Percentiles rank a stretch among this genome's conserved stretches.
Evolutionary conservation across 2,888 invertebrate species (phyloP).

Genomic region (Epistrophella euchroma): DNA sequence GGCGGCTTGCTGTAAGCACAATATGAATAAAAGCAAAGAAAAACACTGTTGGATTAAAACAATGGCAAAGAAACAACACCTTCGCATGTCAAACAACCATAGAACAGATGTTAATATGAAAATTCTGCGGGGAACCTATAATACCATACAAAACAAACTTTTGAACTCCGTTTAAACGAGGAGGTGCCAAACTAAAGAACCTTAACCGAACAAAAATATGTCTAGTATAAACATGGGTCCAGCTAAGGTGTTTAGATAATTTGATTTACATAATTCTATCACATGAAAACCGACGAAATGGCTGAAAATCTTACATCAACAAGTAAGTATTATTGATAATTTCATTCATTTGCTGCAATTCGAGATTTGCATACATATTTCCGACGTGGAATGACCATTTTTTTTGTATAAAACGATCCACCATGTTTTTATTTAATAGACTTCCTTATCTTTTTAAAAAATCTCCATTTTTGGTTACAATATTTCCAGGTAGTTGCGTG

Average conservation of each 20-base stretch:
- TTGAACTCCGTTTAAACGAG: constrained; percentile 20
- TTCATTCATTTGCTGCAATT: background rate
- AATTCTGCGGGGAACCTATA: background rate
- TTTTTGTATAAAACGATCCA: background rate
- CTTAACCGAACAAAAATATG: background rate
- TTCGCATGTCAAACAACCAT: constrained; percentile 46
- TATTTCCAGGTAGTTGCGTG: constrained; percentile 33
- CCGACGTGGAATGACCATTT: background rate
- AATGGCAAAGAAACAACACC: constrained; percentile 25
- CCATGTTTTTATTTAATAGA: background rate
- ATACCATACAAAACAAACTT: constrained; percentile 8
- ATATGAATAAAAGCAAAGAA: background rate
- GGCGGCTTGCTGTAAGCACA: background rate
- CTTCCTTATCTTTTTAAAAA: background rate
- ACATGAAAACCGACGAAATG: constrained; percentile 20
- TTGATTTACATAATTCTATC: constrained; percentile 28
- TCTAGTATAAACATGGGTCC: background rate
- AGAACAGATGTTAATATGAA: constrained; percentile 41
- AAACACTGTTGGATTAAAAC: background rate
- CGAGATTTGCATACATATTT: background rate
- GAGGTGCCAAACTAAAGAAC: background rate
- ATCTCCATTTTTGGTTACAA: background rate
- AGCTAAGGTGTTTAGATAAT: constrained; percentile 26
- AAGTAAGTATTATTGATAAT: constrained; percentile 46
- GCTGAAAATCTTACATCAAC: constrained; percentile 48